Evolutionary conservation across 2,888 invertebrate species (phyloP), one percentile per base, ranked within the genome.

Genomic region (Coenonympha glycerion): DNA sequence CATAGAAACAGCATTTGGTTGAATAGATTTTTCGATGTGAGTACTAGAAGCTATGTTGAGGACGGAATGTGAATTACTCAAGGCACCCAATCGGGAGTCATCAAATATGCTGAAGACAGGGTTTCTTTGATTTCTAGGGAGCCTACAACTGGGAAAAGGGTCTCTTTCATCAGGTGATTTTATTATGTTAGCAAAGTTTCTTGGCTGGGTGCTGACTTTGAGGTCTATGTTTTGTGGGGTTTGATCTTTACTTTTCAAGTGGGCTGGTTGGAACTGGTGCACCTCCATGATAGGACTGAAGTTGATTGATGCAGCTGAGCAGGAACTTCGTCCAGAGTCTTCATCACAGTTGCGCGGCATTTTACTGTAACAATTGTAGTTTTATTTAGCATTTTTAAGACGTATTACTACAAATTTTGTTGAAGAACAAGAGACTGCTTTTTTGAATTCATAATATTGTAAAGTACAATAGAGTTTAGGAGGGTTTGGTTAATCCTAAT

Each of bases 81-180:
- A 61, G 2, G 87, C 87, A 15, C 85, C 87, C 61, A 66, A 73
- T 52, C 87, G 66, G 8, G 73, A 65, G 6, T 75, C 69, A 34
- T 83, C 76, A 71, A 84, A 82, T 47, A 84, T 39, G 55, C 79
- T 76, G 49, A 80, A 77, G 5, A 85, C 61, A 52, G 79, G 63
- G 58, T 76, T 82, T 58, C 78, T 73, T 30, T 77, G 69, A 19
- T 69, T 71, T 56, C 72, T 73, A 2, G 68, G 65, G 6, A 76
- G 52, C 58, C 75, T 69, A 52, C 76, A 82, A 58, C 82, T 86
- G 6, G 85, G 86, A 30, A 87, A 87, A 30, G 90, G 87, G 28
- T 88, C 80, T 58, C 77, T 79, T 57, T 84, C 85, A 62, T 89
- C 87, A 8, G 90, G 89, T 18, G 88, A 86, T 49, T 77, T 79